Base-by-base conservation (phyloP, 1,140 invertebrate genomes). In the Brachionus calyciflorus region DNA sequence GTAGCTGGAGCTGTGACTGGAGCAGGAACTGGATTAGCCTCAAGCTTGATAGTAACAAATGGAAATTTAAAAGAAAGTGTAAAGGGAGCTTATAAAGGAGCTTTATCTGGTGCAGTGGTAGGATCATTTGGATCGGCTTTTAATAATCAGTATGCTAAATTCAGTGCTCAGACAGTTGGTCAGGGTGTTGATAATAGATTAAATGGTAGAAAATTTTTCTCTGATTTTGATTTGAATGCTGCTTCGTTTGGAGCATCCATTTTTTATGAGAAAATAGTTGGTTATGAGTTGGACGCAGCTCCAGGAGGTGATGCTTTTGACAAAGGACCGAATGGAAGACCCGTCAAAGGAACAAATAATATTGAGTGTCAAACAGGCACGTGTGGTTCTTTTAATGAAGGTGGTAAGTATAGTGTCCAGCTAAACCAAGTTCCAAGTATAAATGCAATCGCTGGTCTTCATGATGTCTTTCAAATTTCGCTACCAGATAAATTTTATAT, bases 251-350 rank as follows among this genome's bases (percentile, higher is more conserved):
- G 14, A 53, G 14, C 49, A 21, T 17, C 17, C 7, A 19, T 53
- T 0, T 53, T 53, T 53, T 53, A 53, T 53, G 49, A 53, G 19
- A 53, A 53, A 53, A 53, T 53, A 53, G 49, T 53, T 53, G 49
- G 49, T 12, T 53, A 53, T 53, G 49, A 53, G 19, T 53, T 53
- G 19, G 49, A 53, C 5, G 49, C 49, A 24, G 17, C 19, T 53
- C 49, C 49, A 17, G 49, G 49, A 53, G 49, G 49, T 53, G 49
- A 53, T 2, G 49, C 49, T 1, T 19, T 19, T 53, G 17, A 53
- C 49, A 53, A 53, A 53, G 49, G 49, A 53, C 17, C 17, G 17
- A 53, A 53, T 17, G 49, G 17, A 9, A 53, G 21, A 26, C 49
- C 49, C 10, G 49, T 53, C 4, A 53, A 24, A 21, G 21, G 49